Evolutionary conservation across 2,797 vertebrate genomes (phyloP), one percentile per base, ranked within the genome.

Genomic region (Mionectes olivaceus): DNA sequence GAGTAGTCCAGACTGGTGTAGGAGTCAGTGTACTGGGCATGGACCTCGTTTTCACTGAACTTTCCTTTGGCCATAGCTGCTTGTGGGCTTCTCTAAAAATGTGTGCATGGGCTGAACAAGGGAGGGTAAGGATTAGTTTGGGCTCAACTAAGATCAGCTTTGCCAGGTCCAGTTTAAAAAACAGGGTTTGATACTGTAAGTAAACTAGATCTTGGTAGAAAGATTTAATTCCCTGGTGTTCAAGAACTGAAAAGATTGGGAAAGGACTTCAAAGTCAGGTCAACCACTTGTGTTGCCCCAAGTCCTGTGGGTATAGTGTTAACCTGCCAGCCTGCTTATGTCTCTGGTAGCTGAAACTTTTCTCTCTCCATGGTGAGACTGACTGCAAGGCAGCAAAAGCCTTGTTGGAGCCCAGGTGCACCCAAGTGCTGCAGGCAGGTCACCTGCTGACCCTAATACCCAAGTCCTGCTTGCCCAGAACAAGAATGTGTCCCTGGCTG

Each of bases 201-300:
- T 59, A 56, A 84, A 28, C 8, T 33, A n/a, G 25, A 13, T 55
- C 8, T 43, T 52, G 2, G 27, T 88, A 59, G 13, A 63, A 79
- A 70, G 22, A 46, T 60, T 35, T 4, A 27, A 4, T 61, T 85
- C 14, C 11, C 13, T 53, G 6, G 10, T 33, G 15, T 35, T 89
- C 12, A 33, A 37, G 35, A 76, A 32, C 11, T 69, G 57, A 37
- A 41, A 75, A 22, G 24, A 21, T 7, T 82, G 49, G 27, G 50
- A 83, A 61, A 30, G 37, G 25, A 13, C 39, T 89, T 13, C 8
- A 33, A 37, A 47, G 33, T 43, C 39, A 44, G n/a, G 19, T 50
- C 53, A 78, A 3, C 35, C 52, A 4, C 19, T 78, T 0, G 0
- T 68, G 50, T 63, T 67, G 60, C 10, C 30, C 44, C 7, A 35